Evolutionary conservation across 1,140 invertebrate species (phyloP).

Genomic region (Ridgeia piscesae): DNA sequence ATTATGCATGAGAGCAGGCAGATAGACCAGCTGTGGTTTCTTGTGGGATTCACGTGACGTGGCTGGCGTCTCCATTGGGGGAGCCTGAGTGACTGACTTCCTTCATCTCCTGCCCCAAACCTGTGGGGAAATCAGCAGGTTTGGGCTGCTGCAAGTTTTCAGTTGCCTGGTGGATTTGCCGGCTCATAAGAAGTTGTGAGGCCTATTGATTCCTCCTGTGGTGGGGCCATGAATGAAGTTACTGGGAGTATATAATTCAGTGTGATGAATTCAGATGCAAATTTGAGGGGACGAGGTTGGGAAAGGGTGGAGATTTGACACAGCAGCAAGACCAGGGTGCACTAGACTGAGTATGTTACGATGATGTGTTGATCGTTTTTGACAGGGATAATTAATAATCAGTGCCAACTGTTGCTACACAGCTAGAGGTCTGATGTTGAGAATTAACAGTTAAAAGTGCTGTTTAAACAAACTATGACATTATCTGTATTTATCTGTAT

Average conservation of each 20-base stretch:
- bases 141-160: neutral
- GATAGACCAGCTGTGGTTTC: neutral
- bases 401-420: neutral
- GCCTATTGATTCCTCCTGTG: neutral
- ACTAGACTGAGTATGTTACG: neutral
- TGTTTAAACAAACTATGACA: too few relatives aligned
- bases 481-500: too few relatives aligned
- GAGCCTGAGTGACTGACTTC: neutral
- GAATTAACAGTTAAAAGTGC: too few relatives aligned
- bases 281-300: neutral
- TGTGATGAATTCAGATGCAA: neutral
- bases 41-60: neutral
- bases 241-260: neutral
- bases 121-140: neutral
- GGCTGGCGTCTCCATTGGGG: too few relatives aligned
- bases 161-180: neutral
- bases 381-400: neutral
- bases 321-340: neutral
- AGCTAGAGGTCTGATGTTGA: too few relatives aligned
- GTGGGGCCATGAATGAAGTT: neutral
- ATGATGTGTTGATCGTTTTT: neutral
- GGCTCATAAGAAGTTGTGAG: neutral
- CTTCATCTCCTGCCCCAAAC: neutral
- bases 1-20: neutral
- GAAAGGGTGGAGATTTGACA: neutral